Evolutionary conservation across 2,113 vertebrate species (phyloP), one percentile per base, ranked within the genome.

Genomic region (Prochilodus magdalenae): DNA sequence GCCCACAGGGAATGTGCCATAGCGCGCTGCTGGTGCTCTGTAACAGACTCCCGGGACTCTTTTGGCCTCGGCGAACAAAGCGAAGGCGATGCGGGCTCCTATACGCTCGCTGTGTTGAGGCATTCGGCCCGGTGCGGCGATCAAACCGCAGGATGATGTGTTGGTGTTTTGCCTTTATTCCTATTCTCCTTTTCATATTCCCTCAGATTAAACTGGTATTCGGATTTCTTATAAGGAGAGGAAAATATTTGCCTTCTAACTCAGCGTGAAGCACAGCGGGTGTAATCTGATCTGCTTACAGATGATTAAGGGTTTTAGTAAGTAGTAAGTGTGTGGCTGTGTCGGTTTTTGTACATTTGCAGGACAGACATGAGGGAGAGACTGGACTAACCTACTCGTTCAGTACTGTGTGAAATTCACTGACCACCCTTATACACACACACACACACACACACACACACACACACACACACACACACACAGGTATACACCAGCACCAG

Each of bases 1-100:
- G 80, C 36, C 87, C 84, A 79, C 80, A 87, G 85, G 81, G 73
- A 85, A 88, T 88, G 80, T 83, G 87, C 87, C 89, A 86, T 88
- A 82, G 44, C 33, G 47, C n/a, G 3, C 47, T 60, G 53, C 53
- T 75, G 44, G 72, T 67, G 15, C 72, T 44, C 49, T 75, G 72
- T 73, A 53, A 80, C 62, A 67, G 65, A 62, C 72, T 55, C 49
- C 4, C 20, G 33, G 60, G 49, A 75, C 57, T 81, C 72, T 33
- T 73, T 49, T 49, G 55, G 78, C 60, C 67, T 80, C 11, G 18
- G 13, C 24, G 53, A 62, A 27, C 49, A 75, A 26, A 57, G 49
- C 51, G 16, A 14, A 73, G 57, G 29, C 49, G 65, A 20, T 12
- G 10, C 5, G 30, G 20, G 30, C 47, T 26, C 49, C 55, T 67